Conservation (phyloP, 2,888 invertebrate species). For the Ganaspis brasiliensis region DNA sequence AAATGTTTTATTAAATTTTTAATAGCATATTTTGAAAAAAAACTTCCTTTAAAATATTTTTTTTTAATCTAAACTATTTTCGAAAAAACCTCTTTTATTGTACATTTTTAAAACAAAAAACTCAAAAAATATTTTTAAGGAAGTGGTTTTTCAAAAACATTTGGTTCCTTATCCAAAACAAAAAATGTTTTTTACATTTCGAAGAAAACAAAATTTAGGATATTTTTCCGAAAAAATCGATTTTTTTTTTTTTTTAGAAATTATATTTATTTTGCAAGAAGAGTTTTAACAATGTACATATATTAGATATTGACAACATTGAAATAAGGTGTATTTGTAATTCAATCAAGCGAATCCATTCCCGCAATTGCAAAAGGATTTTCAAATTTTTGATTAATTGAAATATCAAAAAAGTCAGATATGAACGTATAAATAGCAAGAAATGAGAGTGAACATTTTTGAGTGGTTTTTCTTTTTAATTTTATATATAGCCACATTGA, state of each 20-base stretch:
- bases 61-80: too few species aligned
- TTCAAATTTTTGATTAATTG: constrained; percentile 3
- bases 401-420: constrained; percentile 2
- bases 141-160: too few species aligned
- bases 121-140: too few species aligned
- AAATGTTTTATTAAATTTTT: too few species aligned
- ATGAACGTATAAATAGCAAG: constrained; percentile 29
- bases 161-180: too few species aligned
- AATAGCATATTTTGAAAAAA: too few species aligned
- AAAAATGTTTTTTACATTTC: too few species aligned
- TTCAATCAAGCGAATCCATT: constrained; percentile 24
- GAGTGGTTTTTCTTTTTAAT: neutral
- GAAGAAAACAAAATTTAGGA: neutral
- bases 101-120: too few species aligned
- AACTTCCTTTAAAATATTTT: too few species aligned
- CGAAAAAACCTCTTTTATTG: too few species aligned
- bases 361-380: constrained; percentile 6
- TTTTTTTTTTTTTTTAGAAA: constrained; percentile 33
- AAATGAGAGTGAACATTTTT: neutral
- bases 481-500: neutral
- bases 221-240: neutral
- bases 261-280: constrained; percentile 39
- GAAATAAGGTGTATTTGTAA: constrained; percentile 36
- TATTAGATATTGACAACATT: constrained; percentile 33
- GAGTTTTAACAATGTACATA: constrained; percentile 38